Evolutionary conservation across 30 jellyfish, hydroid and myxozoan genomes (phyloP), one percentile per base, ranked within the genome.

Genomic region (Chrysaora quinquecirrha): DNA sequence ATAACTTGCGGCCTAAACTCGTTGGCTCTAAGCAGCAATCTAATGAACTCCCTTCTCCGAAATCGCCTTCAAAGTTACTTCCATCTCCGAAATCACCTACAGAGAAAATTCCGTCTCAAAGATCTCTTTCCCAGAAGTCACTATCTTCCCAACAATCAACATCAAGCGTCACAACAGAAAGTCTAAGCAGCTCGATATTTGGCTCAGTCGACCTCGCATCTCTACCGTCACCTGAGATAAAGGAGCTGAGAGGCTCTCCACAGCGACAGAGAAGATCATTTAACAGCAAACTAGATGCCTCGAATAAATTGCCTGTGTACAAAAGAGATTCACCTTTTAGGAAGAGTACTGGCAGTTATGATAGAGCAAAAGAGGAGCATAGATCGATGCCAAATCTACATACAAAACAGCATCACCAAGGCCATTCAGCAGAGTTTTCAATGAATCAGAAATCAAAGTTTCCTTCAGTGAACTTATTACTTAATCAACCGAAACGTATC

Each of bases 271-370:
- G 72, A 21, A 68, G 85, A 33, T 60, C 71, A 6, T 22, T 48
- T n/a, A 47, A 43, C 9, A 70, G 60, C 28, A 43, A 28, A 19
- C 38, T 70, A 33, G 85, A 52, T n/a, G 50, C 85, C 11, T 64
- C 73, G 43, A 64, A 60, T 11, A 35, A 78, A 35, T 27, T 56
- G 20, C 84, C 92, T 34, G 63, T 82, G 38, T 33, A 25, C 72
- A 20, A 56, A 7, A 64, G 92, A 30, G 80, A 82, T 4, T 20
- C 83, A 25, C 85, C 79, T 3, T 82, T 69, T 73, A 63, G 92
- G n/a, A 82, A 69, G 54, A 82, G 92, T 56, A 82, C 85, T 1
- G 90, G 84, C 18, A 80, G 90, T 54, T 80, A 80, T 27, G 73
- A 82, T 62, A 46, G 48, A 48, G 63, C 71, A 48, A 82, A 43